Evolutionary conservation across 2,797 vertebrate genomes (phyloP).

Genomic region (Danio albolineatus): DNA sequence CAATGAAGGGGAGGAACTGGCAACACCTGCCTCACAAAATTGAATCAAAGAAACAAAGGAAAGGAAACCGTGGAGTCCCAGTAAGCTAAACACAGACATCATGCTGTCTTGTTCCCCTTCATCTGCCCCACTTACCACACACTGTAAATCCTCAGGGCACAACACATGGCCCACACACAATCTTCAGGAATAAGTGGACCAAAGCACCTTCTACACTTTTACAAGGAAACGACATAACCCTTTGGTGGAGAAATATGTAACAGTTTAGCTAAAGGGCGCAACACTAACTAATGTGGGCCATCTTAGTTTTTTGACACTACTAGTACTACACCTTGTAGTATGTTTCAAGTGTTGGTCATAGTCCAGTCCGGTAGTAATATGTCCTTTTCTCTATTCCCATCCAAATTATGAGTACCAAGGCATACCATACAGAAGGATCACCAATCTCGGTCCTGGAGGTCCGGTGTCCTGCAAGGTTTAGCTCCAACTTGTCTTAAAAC

Average conservation of each 20-base stretch:
- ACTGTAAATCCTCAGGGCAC: constrained; percentile 25
- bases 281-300: not conserved
- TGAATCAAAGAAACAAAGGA: constrained; percentile 28
- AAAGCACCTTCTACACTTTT: constrained; percentile 4
- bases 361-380: no score
- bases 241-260: not conserved
- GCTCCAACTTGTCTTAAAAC: no score
- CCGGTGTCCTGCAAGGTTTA: no score
- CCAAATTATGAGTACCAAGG: no score
- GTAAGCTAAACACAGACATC: constrained; percentile 11
- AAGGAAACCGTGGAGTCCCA: constrained; percentile 19
- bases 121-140: constrained; percentile 30
- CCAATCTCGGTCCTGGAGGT: no score
- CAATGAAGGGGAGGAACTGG: not conserved
- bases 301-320: not conserved
- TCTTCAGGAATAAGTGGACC: not conserved
- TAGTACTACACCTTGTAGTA: not conserved
- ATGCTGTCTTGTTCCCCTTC: constrained; percentile 27
- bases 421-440: no score
- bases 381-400: no score
- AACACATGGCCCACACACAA: constrained; percentile 26
- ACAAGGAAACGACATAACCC: not conserved
- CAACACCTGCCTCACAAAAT: constrained; percentile 31
- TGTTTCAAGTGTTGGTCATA: not conserved
- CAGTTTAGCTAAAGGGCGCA: not conserved